phyloP scores from a whole-genome alignment of 2,888 invertebrate genomes.

The Campoplex capitator region DNA sequence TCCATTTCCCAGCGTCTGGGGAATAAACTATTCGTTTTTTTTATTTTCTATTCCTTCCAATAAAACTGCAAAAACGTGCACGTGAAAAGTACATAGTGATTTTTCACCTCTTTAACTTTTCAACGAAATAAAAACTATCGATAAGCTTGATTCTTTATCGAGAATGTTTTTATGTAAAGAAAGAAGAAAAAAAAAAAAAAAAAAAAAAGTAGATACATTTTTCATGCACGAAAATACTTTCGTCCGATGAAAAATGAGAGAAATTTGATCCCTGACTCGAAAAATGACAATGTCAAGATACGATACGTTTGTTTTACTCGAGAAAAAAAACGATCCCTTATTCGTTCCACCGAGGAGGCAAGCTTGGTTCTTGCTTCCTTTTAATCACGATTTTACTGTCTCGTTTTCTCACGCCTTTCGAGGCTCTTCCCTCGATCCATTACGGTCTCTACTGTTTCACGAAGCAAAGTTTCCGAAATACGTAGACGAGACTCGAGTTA shows the following conservation, averaged over 20 bases:
- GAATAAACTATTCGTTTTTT: constrained; percentile 1
- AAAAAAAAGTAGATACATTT: not conserved
- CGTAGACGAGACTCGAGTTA: constrained; percentile 21
- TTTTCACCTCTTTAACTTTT: not conserved
- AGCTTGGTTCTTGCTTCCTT: not conserved
- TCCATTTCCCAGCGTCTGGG: constrained; percentile 22
- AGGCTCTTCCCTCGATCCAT: constrained; percentile 51
- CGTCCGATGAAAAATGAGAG: not conserved
- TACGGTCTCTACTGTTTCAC: constrained; percentile 36
- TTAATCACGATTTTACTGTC: not conserved
- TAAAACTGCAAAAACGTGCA: not conserved
- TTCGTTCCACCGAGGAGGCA: not conserved
- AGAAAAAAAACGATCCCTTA: not conserved
- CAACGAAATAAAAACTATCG: not conserved
- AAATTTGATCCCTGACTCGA: not conserved
- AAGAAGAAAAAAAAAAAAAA: not conserved
- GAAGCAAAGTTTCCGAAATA: constrained; percentile 58
- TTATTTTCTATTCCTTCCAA: not conserved
- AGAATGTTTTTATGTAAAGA: not conserved
- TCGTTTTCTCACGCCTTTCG: constrained; percentile 9
- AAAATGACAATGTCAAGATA: not conserved
- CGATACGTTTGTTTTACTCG: not conserved
- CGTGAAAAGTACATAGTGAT: not conserved
- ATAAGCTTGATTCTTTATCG: not conserved
- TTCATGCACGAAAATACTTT: too few relatives aligned